A percentile compares a stretch with the other conserved stretches of the same genome.
Evolutionary conservation across 2,113 vertebrate species (phyloP).

Genomic region (Ellobius talpinus): DNA sequence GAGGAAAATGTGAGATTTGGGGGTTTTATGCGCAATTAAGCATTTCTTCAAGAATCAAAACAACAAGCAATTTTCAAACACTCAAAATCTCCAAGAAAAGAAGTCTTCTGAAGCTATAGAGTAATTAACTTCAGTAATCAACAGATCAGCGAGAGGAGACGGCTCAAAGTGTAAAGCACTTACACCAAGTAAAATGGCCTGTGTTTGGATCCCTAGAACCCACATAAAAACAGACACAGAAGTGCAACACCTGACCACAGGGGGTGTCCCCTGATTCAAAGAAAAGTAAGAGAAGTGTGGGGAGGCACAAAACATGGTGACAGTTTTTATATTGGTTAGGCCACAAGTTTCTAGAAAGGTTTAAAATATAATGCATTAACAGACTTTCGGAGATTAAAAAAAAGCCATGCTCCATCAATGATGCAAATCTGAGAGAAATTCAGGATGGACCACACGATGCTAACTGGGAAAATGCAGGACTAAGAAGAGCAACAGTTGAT

Average conservation of each 20-base stretch:
- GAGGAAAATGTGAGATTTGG: not conserved
- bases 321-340: not conserved
- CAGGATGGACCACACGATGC: not conserved
- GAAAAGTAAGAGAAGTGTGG: not conserved
- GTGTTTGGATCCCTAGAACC: not conserved
- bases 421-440: not conserved
- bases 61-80: constrained; percentile 15
- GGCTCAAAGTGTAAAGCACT: not conserved
- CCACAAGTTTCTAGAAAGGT: not conserved
- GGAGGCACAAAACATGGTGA: not conserved
- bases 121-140: not conserved
- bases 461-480: not conserved
- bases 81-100: not conserved
- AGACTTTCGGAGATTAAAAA: not conserved
- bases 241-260: not conserved
- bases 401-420: not conserved
- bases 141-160: not conserved
- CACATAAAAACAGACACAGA: not conserved
- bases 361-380: not conserved
- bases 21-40: not conserved
- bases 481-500: not conserved
- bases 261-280: not conserved
- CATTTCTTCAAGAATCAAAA: constrained; percentile 42
- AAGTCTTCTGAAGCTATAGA: not conserved
- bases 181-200: not conserved